Evolutionary conservation across 2,888 invertebrate genomes (phyloP).

Genomic region (Bellardia pandia): DNA sequence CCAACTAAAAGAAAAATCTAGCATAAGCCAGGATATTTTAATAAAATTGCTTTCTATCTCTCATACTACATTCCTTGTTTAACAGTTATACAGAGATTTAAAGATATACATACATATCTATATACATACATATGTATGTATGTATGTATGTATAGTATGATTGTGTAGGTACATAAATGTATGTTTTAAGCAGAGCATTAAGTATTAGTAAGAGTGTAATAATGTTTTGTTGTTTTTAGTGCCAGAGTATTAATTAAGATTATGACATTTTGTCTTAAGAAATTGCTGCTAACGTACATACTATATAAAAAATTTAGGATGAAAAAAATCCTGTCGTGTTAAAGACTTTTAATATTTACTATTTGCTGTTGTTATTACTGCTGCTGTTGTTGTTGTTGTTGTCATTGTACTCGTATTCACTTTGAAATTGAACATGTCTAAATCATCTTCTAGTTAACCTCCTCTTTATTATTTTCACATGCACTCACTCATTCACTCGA

Average conservation of each 20-base stretch:
- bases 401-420: conserved; percentile 53
- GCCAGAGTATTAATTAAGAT: conserved; percentile 66
- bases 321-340: conserved; percentile 43
- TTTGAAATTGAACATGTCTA: conserved; percentile 70
- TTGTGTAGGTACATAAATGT: background rate
- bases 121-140: background rate
- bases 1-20: background rate
- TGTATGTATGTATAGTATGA: background rate
- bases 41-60: background rate
- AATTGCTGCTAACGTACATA: conserved; percentile 50
- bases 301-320: background rate
- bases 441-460: conserved; percentile 69
- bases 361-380: conserved; percentile 36
- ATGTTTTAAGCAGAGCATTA: background rate
- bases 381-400: conserved; percentile 9
- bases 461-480: conserved; percentile 68
- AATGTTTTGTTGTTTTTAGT: conserved; percentile 35
- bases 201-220: conserved; percentile 22
- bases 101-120: too few relatives aligned
- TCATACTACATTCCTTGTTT: background rate
- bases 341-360: conserved; percentile 60
- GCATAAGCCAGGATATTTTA: background rate
- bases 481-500: conserved; percentile 21
- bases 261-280: conserved; percentile 67
- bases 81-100: background rate